Evolutionary conservation across 2,888 invertebrate species (phyloP), one percentile per base, ranked within the genome.

Genomic region (Bellardia bayeri): DNA sequence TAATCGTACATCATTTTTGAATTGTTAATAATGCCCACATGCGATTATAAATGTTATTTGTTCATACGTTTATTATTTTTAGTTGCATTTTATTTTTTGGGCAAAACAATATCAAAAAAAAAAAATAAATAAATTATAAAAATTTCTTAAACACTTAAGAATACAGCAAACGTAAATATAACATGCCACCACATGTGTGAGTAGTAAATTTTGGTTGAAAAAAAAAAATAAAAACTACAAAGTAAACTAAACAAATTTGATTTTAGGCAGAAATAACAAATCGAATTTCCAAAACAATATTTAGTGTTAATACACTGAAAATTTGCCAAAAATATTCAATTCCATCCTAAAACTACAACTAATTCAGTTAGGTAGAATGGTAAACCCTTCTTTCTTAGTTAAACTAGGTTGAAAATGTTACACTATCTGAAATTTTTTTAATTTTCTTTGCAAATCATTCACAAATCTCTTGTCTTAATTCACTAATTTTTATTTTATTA

Each of bases 1-100:
- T 68, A 66, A 58, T 82, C 74, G 82, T 74, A 75, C 82, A 82
- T 82, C 75, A 75, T 75, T 75, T 82, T 61, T 75, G 54, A 82
- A 61, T 61, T 75, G 68, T 75, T 82, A 82, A 68, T 68, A 68
- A 68, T 82, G 75, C 82, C 82, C 82, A 82, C 82, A 68, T 82
- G 14, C 11, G 8, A 58, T 13, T 49, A 66, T 82, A 61, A 66
- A 75, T 66, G 37, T 56, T 72, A 64, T 72, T 81, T 72, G 71
- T 72, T 72, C 14, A 71, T 49, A 71, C 23, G 11, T n/a, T 72
- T 45, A 13, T 71, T 71, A 54, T 37, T 51, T 11, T 16, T 33
- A 3, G 33, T 33, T n/a, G 51, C 14, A 14, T 14, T 51, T 42
- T 42, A 7, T 42, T 42, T 42, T 33, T 33, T 37, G 37, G 37